Evolutionary conservation across 2,113 vertebrate genomes (phyloP), one percentile per base, ranked within the genome.

Genomic region (Malurus cyaneus): DNA sequence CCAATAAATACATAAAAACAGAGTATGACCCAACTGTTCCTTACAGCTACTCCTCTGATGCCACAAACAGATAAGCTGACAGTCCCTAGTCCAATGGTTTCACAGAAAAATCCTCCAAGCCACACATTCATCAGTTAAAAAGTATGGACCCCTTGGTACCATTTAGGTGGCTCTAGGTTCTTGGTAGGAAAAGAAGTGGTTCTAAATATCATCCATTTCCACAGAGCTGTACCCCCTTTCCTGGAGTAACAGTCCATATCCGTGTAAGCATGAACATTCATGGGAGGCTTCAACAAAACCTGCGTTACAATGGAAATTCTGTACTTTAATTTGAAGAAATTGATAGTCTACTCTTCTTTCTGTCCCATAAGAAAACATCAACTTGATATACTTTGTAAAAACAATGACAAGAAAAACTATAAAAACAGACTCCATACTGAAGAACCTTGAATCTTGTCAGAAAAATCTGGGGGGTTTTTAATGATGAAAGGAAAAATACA

Each of bases 31-130:
- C 18, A 65, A 39, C 15, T 21, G 3, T n/a, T 56, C 18, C 24
- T 82, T 28, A 44, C 9, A 57, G 20, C n/a, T 53, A 11, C 34
- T 71, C 82, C 34, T 44, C 9, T 65, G 31, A 61, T 3, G 4
- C 28, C 72, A 56, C 46, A 60, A 67, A 66, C 6, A 54, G 17
- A 52, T 0, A 0, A 77, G 8, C 15, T 46, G 11, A 41, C 4
- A 41, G 12, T 59, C 62, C 26, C 19, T 49, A 56, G 14, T 24
- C 32, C 46, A 80, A 32, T 17, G 41, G 26, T 66, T 60, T 49
- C 77, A 80, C 39, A 72, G 28, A n/a, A 54, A 28, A 32, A 70
- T 41, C 18, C 47, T 47, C 56, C 36, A 9, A 18, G 20, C 59
- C 65, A 44, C 16, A 78, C 1, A 28, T 17, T 54, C 18, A 39